phyloP scores from a whole-genome alignment of 2,888 invertebrate genomes.

The Onthophagus sagittarius region DNA sequence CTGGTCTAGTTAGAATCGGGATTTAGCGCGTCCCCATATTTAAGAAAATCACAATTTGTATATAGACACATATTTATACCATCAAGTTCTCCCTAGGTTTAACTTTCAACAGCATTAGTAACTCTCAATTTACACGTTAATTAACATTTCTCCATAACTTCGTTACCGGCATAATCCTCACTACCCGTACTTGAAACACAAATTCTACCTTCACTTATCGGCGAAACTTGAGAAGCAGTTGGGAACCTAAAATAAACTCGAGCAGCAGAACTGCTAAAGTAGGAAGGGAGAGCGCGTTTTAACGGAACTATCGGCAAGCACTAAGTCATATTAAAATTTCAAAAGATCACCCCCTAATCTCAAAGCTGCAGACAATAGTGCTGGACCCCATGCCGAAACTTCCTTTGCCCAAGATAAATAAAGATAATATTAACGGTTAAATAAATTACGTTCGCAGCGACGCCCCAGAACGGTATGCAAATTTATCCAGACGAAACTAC shows the following conservation, averaged over 20 bases:
- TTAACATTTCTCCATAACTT: not conserved
- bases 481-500: slow-evolving; percentile 5
- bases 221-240: not conserved
- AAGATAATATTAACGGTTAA: slow-evolving; percentile 6
- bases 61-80: not conserved
- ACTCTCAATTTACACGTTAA: not conserved
- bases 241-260: not conserved
- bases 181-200: not conserved
- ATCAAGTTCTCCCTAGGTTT: too few relatives aligned
- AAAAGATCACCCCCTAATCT: not conserved
- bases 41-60: too few relatives aligned
- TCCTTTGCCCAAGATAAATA: not conserved
- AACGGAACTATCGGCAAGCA: not conserved
- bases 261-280: not conserved
- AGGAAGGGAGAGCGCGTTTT: not conserved
- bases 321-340: not conserved
- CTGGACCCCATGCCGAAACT: not conserved
- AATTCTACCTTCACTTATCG: not conserved
- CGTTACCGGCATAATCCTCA: not conserved
- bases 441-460: not conserved
- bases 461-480: not conserved
- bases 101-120: too few relatives aligned
- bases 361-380: not conserved
- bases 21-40: too few relatives aligned
- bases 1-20: too few relatives aligned